phyloP scores from a whole-genome alignment of 2,888 invertebrate species.

The Stenurella melanura region DNA sequence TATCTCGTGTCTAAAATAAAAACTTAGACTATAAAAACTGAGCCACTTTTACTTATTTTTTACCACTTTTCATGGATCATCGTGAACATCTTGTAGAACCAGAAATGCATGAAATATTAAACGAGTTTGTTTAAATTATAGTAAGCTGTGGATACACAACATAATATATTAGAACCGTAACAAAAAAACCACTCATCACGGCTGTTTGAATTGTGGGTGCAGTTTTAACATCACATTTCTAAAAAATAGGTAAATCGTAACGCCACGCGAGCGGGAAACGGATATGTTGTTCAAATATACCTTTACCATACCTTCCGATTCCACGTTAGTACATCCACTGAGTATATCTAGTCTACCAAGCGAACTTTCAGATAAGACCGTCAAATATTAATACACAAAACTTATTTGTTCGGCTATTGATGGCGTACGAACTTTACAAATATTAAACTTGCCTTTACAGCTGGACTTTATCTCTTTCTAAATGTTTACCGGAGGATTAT shows the following conservation, averaged over 20 bases:
- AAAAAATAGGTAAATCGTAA: conserved; percentile 52
- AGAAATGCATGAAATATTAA: too few relatives aligned
- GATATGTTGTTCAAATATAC: conserved; percentile 67
- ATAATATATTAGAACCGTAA: conserved; percentile 5
- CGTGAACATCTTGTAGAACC: too few relatives aligned
- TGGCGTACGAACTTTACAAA: conserved; percentile 50
- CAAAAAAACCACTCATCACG: conserved; percentile 33
- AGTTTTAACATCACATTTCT: conserved; percentile 48
- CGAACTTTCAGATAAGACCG: conserved; percentile 41
- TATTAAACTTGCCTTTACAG: conserved; percentile 41
- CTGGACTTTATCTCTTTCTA: conserved; percentile 30
- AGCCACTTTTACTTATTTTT: too few relatives aligned
- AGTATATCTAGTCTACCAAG: conserved; percentile 47
- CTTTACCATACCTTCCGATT: conserved; percentile 64
- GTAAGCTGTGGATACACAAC: too few relatives aligned
- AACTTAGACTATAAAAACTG: too few relatives aligned
- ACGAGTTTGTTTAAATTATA: too few relatives aligned
- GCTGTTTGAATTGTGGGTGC: conserved; percentile 51
- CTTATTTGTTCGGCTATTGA: conserved; percentile 42
- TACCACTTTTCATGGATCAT: too few relatives aligned
- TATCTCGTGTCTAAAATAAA: too few relatives aligned
- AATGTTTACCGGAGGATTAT: conserved; percentile 30
- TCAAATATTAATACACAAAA: conserved; percentile 22
- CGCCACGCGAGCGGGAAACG: conserved; percentile 65
- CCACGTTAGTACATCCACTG: conserved; percentile 57